Evolutionary conservation across 2,888 invertebrate species (phyloP).

Genomic region (Melipona beecheii): DNA sequence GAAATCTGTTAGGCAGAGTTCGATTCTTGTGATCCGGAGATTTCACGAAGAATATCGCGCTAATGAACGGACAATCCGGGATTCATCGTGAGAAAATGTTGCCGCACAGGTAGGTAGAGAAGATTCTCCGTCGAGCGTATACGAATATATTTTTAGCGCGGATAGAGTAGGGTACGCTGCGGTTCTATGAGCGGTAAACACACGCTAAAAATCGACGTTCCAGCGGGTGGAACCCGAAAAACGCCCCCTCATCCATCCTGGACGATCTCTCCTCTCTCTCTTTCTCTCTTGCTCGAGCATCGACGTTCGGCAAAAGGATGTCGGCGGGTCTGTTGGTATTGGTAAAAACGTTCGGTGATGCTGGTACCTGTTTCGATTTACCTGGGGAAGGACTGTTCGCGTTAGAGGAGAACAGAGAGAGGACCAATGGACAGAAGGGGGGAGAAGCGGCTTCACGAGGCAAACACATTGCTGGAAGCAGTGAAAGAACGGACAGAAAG

Average conservation of each 20-base stretch:
- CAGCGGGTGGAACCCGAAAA: constrained; percentile 61
- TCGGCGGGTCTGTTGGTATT: constrained; percentile 33
- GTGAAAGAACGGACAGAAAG: background rate
- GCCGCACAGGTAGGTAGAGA: constrained; percentile 50
- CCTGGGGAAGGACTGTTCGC: constrained; percentile 51
- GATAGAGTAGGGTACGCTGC: constrained; percentile 30
- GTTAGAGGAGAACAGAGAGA: background rate
- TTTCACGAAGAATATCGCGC: constrained; percentile 40
- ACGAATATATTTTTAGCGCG: constrained; percentile 59
- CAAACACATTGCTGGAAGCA: constrained; percentile 29
- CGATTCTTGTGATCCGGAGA: constrained; percentile 47
- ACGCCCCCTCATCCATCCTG: constrained; percentile 66
- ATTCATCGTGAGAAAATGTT: constrained; percentile 45
- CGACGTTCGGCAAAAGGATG: constrained; percentile 40
- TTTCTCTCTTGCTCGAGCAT: constrained; percentile 27
- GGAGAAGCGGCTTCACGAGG: background rate
- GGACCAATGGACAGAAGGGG: background rate
- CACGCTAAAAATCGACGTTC: constrained; percentile 50
- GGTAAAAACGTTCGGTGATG: constrained; percentile 43
- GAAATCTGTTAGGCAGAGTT: constrained; percentile 15
- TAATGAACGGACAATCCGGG: constrained; percentile 45
- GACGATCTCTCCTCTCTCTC: background rate
- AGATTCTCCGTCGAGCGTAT: background rate
- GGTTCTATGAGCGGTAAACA: constrained; percentile 54
- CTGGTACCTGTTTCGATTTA: constrained; percentile 71